Conservation (phyloP, 2,797 vertebrate genomes). For the Otus scops region DNA sequence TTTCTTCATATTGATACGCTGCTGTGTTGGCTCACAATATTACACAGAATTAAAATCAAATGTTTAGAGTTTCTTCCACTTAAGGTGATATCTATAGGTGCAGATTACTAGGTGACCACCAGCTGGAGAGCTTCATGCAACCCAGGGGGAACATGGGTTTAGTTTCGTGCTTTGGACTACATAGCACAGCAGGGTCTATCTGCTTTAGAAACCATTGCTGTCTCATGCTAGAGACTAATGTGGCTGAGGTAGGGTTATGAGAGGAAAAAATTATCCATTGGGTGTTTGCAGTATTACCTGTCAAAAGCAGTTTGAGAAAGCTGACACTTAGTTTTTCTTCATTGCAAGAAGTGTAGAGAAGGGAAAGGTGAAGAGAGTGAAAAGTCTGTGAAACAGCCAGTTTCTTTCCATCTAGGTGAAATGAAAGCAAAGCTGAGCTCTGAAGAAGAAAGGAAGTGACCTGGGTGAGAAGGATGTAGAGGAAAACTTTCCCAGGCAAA, state of each 20-base stretch:
- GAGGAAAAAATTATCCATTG: not conserved
- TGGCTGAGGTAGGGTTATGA: not conserved
- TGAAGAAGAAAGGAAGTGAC: not conserved
- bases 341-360: not conserved
- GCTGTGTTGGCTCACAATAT: not conserved
- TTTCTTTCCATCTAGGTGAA: not conserved
- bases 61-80: not conserved
- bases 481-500: not conserved
- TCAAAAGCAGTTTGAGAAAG: not conserved
- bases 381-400: not conserved
- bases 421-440: not conserved
- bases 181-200: not conserved
- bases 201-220: not conserved
- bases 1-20: not conserved
- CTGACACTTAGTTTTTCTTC: not conserved
- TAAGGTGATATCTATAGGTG: not conserved
- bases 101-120: not conserved
- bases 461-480: not conserved
- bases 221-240: not conserved
- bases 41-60: not conserved
- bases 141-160: not conserved
- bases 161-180: not conserved
- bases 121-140: not conserved
- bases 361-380: not conserved
- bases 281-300: not conserved